Evolutionary conservation across 2,113 vertebrate species (phyloP).

Genomic region (Formicarius rufipectus): DNA sequence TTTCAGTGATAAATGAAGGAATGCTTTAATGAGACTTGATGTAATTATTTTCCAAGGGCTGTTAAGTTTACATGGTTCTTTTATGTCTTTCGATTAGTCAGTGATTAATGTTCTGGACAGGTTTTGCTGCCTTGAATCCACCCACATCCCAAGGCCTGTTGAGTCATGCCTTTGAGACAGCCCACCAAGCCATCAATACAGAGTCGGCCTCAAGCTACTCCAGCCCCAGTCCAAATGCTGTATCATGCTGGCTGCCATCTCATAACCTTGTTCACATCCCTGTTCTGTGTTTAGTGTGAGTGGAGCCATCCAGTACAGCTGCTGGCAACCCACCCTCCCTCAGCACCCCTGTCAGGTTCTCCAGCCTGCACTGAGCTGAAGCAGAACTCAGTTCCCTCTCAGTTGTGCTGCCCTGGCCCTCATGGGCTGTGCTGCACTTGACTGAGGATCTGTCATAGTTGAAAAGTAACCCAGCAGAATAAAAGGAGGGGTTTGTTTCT

Average conservation of each 20-base stretch:
- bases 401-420: not conserved
- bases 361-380: not conserved
- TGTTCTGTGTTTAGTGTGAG: not conserved
- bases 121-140: not conserved
- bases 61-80: conserved; percentile 4
- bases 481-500: not conserved
- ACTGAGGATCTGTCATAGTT: not conserved
- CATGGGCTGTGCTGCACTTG: not conserved
- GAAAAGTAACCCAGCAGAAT: not conserved
- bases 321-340: not conserved
- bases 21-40: conserved; percentile 5
- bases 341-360: not conserved
- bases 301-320: not conserved
- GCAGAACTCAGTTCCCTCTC: not conserved
- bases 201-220: not conserved
- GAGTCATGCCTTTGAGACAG: not conserved
- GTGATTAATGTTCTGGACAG: conserved; percentile 18
- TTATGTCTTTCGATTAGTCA: not conserved
- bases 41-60: conserved; percentile 20
- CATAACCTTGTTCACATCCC: accelerated
- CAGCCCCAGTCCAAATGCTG: not conserved
- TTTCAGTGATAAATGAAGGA: not conserved
- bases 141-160: not conserved
- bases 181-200: not conserved
- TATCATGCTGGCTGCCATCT: accelerated